Percentiles rank a stretch among this genome's conserved stretches.
Evolutionary conservation across 2,797 vertebrate genomes (phyloP).

Genomic region (Sebastes alutus): DNA sequence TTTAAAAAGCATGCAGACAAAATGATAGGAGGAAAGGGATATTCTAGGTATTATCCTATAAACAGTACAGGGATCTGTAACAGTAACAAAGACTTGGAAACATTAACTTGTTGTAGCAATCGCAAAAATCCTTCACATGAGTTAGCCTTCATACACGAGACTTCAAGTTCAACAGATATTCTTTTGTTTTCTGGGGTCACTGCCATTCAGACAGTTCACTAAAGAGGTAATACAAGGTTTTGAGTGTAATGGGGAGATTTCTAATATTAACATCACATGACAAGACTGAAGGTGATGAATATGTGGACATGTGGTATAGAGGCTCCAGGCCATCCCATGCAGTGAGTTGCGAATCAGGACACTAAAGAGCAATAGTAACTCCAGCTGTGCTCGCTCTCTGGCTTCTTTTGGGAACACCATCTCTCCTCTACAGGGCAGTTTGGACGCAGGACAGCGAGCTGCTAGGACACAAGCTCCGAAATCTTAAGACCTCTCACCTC

Average conservation of each 20-base stretch:
- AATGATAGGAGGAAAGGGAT: background rate
- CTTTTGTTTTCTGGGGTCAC: background rate
- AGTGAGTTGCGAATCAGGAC: conserved; percentile 24
- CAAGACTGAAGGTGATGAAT: conserved; percentile 31
- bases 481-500: conserved; percentile 12
- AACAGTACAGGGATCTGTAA: background rate
- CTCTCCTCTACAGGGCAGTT: conserved; percentile 4
- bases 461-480: conserved; percentile 23
- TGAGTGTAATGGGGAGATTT: conserved; percentile 39
- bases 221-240: background rate
- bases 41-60: background rate
- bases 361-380: conserved; percentile 2
- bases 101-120: background rate
- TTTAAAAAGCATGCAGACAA: too few species aligned
- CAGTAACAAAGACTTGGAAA: conserved; percentile 29
- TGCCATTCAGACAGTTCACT: background rate
- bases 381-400: conserved; percentile 21
- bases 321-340: conserved; percentile 31
- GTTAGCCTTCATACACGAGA: conserved; percentile 6
- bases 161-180: conserved; percentile 17
- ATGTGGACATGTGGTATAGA: conserved; percentile 12
- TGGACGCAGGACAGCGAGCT: conserved; percentile 22
- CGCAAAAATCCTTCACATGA: background rate
- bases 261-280: conserved; percentile 59
- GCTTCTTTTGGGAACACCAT: background rate